Conservation (phyloP, 2,888 invertebrate species). For the Norana najaformis region DNA sequence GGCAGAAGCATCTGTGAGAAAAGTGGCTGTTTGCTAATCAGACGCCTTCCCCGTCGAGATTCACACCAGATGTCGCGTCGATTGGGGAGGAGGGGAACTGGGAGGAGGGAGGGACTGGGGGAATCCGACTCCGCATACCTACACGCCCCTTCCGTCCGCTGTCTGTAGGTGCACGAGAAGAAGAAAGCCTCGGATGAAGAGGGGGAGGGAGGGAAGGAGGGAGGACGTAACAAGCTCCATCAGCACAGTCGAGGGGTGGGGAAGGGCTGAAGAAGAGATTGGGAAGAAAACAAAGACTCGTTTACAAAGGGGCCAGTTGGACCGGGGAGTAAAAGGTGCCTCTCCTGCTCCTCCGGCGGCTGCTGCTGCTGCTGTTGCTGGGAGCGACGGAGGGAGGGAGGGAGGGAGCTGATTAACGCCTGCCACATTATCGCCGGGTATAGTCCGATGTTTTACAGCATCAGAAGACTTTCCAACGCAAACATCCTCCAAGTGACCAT, state of each 20-base stretch:
- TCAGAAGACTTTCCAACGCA: neutral
- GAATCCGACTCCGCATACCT: neutral
- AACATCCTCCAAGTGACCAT: neutral
- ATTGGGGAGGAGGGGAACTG: slow-evolving; percentile 5
- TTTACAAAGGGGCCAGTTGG: neutral
- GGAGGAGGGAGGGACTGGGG: neutral
- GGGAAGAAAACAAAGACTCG: neutral
- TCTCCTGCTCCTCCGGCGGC: neutral
- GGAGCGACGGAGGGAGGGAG: neutral
- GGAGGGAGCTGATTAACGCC: neutral
- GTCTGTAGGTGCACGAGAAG: neutral
- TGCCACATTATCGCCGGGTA: neutral
- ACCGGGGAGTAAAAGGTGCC: neutral
- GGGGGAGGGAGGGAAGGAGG: neutral
- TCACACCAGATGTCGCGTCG: slow-evolving; percentile 18
- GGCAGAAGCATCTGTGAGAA: neutral
- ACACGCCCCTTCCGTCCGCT: neutral
- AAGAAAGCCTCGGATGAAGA: neutral
- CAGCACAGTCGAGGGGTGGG: neutral
- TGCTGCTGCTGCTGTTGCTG: neutral
- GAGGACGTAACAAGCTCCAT: neutral
- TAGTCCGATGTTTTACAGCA: slow-evolving; percentile 3
- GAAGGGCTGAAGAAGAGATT: neutral
- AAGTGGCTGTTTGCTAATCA: slow-evolving; percentile 14
- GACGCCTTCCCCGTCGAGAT: slow-evolving; percentile 20